Evolutionary conservation across 2,797 vertebrate species (phyloP), one percentile per base, ranked within the genome.

Genomic region (Naso thynnoides): DNA sequence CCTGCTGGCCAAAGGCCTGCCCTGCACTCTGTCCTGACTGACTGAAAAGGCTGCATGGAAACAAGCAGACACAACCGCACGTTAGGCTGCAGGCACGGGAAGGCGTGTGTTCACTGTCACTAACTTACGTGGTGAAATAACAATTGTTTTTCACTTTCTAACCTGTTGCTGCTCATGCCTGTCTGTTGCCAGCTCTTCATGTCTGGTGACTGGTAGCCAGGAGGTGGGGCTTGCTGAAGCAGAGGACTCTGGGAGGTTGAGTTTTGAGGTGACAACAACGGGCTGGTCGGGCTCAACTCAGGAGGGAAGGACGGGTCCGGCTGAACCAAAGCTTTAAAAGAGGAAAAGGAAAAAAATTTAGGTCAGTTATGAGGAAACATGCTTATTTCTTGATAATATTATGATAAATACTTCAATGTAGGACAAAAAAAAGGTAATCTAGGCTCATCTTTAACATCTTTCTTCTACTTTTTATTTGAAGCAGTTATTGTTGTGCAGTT

Each of bases 161-260:
- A 97, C 97, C 93, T 95, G 95, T 92, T 97, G 86, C 87, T 95
- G 77, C 92, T 92, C 76, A 97, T 88, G 73, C 94, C 85, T 44
- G 95, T 93, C 88, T 96, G 96, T 88, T 96, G 97, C 97, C 97
- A 99, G 90, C 88, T 95, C 93, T 98, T 98, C 88, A 97, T 94
- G 82, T 98, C 97, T 23, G 97, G 95, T 13, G 97, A 96, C 93
- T 97, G 96, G 93, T 97, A 99, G 74, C 96, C 95, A 14, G 96
- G 87, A 1, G 96, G 94, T 0, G 95, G 95, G 1, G 95, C 91
- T n/a, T 96, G 95, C 86, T 97, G 96, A 68, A 98, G 95, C 93
- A 98, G 87, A 87, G 96, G 94, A 91, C 95, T 98, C 91, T 97
- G 97, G 56, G 96, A 94, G 53, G 95, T 94, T 39, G 96, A 93